Evolutionary conservation across 2,113 vertebrate genomes (phyloP), one percentile per base, ranked within the genome.

Genomic region (Poeciliopsis prolifica): DNA sequence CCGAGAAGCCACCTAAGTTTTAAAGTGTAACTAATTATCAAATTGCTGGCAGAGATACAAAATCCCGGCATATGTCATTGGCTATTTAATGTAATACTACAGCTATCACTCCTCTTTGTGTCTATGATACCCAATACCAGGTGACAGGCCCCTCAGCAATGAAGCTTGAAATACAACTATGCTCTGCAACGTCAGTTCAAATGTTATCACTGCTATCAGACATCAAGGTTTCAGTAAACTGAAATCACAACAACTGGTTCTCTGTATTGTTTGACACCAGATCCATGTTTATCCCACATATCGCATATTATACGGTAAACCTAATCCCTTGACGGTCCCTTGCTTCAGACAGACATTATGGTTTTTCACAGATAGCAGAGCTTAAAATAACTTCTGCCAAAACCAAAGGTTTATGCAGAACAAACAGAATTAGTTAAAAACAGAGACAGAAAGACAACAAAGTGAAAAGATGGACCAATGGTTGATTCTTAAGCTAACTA

Each of bases 191-290:
- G 83, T 77, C 63, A 79, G 42, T 80, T 84, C 80, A 90, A 84
- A 83, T 58, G 15, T 74, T 77, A 87, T 87, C 87, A 44, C 54
- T 65, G 62, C 68, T 75, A 91, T 89, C 86, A 86, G 82, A 66
- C 82, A 91, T 81, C 58, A 61, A 73, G 70, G 72, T 88, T 86
- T 85, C 80, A 76, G 65, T 51, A 33, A 17, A 68, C 58, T 74
- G 67, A 83, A 85, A 87, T 84, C 31, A 66, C 68, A 83, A 76
- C 73, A 86, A 81, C 75, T 80, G 79, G 24, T 68, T 61, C 65
- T 63, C 35, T 79, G 79, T 85, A 85, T 89, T 85, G 74, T 83
- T 90, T 91, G 84, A 89, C 82, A 86, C 63, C 75, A 69, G 74
- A 72, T 77, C 83, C 64, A 78, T 61, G 76, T 79, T 70, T 70